Evolutionary conservation across 2,797 vertebrate genomes (phyloP), one percentile per base, ranked within the genome.

Genomic region (Danio kyathit): DNA sequence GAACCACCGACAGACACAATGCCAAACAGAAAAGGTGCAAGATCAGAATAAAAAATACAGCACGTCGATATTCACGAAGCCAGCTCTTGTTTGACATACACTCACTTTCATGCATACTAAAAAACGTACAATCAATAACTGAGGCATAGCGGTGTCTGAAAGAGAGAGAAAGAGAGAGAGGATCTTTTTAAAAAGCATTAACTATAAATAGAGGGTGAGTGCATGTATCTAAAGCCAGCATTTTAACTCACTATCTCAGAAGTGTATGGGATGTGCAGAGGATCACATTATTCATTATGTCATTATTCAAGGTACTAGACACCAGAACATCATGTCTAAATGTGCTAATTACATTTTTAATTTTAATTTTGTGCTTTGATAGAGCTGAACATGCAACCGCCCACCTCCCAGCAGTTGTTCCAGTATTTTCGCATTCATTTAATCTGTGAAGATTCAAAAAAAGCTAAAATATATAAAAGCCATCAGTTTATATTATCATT

Each of bases 71-170:
- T 80, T 80, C 85, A 80, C 61, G 83, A 67, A 74, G 77, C 72
- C 73, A 77, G 76, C 69, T 79, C 79, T 71, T 77, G 82, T 82
- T 84, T 84, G 76, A 76, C 38, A 69, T 81, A 56, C 80, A 74
- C 77, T 82, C 61, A 80, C 76, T 78, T 77, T 80, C 74, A 83
- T 64, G 80, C 81, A 84, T 77, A 72, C 80, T 82, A 84, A 84
- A 85, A 86, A 86, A 60, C 59, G 77, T 69, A 16, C 82, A 84
- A 84, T 86, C 85, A 74, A 86, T 82, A 82, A 48, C 17, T 7
- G 29, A 73, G 71, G 40, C 41, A 82, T 54, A 43, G 61, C 49
- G 49, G 60, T 74, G 60, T 74, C 76, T 79, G 54, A 64, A 71
- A 41, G 48, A 74, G 59, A 59, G 14, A 49, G 48, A 57, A 12